Evolutionary conservation across 2,888 invertebrate genomes (phyloP).

Genomic region (Auanema freiburgensis): DNA sequence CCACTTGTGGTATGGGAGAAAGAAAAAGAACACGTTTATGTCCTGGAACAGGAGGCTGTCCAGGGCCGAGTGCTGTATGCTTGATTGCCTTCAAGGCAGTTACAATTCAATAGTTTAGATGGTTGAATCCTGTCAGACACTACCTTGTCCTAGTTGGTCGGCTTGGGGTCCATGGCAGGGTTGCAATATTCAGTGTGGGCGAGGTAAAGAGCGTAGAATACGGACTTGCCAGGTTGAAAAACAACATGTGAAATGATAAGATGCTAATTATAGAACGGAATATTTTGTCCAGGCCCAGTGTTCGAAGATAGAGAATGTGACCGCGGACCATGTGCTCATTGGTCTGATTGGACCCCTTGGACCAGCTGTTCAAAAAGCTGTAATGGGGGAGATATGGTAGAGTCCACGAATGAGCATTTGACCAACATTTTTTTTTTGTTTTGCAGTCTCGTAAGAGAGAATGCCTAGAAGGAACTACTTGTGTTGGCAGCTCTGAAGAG

Average conservation of each 20-base stretch:
- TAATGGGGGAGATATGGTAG: constrained; percentile 46
- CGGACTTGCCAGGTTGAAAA: constrained; percentile 36
- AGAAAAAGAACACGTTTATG: constrained; percentile 36
- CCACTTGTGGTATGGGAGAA: constrained; percentile 45
- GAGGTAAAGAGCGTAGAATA: constrained; percentile 39
- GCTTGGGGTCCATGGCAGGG: constrained; percentile 47
- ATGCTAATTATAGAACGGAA: constrained; percentile 32
- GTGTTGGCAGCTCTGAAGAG: constrained; percentile 43
- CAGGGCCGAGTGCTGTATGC: constrained; percentile 43
- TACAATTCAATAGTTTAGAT: constrained; percentile 8
- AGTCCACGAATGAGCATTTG: no score
- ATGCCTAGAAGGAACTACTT: constrained; percentile 37
- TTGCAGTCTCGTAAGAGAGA: constrained; percentile 37
- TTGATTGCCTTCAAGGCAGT: neutral
- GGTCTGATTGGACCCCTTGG: constrained; percentile 41
- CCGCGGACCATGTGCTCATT: constrained; percentile 45
- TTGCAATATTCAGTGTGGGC: constrained; percentile 42
- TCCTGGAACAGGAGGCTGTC: constrained; percentile 38
- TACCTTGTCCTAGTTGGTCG: constrained; percentile 44
- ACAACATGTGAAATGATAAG: no score
- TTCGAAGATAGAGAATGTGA: constrained; percentile 45
- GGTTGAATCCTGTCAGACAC: constrained; percentile 36
- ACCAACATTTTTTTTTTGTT: neutral
- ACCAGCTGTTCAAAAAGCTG: constrained; percentile 38
- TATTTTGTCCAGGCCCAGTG: constrained; percentile 43